Evolutionary conservation across 2,888 invertebrate species (phyloP).

Genomic region (Watsonalla cultraria): DNA sequence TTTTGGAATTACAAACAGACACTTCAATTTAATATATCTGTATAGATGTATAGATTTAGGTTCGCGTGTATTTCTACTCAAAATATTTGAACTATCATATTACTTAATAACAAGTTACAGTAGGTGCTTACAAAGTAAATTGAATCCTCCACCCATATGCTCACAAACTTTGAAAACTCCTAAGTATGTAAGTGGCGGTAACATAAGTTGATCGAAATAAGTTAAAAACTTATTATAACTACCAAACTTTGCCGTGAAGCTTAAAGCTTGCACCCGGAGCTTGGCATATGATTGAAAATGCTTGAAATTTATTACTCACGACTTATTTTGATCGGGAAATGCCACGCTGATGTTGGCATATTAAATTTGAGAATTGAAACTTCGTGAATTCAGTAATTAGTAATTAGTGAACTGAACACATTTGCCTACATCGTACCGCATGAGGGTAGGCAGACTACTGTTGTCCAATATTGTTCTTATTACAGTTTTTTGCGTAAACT

Average conservation of each 20-base stretch:
- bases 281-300: background rate
- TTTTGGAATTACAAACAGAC: too few species aligned
- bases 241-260: conserved; percentile 7
- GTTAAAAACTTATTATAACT: conserved; percentile 10
- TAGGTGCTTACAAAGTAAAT: background rate
- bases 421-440: too few species aligned
- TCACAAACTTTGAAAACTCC: background rate
- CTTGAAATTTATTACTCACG: background rate
- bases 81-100: too few species aligned
- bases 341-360: background rate
- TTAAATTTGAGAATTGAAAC: background rate
- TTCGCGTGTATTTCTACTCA: too few species aligned
- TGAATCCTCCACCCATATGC: background rate
- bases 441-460: too few species aligned
- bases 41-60: too few species aligned
- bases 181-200: background rate
- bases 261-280: conserved; percentile 5
- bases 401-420: too few species aligned
- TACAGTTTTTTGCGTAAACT: too few species aligned
- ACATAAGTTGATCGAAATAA: conserved; percentile 8
- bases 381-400: too few species aligned
- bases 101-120: background rate
- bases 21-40: too few species aligned
- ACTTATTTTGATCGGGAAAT: too few species aligned
- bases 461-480: too few species aligned